Evolutionary conservation across 2,888 invertebrate genomes (phyloP), one percentile per base, ranked within the genome.

Genomic region (Ophion costatus): DNA sequence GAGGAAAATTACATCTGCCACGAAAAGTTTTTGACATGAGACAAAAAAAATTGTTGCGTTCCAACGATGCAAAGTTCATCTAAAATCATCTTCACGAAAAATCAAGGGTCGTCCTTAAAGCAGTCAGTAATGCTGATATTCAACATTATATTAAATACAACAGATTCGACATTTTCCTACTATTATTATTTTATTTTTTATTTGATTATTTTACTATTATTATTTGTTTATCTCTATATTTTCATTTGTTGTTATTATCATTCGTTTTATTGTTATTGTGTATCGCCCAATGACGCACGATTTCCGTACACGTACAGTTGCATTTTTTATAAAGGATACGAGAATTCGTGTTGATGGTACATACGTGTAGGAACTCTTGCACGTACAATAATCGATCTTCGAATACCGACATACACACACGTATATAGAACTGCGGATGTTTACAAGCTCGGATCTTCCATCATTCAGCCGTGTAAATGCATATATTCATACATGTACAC

Each of bases 401-500:
- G 45, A 45, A 45, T 7, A 45, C 6, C 6, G 29, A 17, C 20
- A 20, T 51, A 24, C 14, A 24, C 17, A 7, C 24, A 45, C 20
- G 33, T 38, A 45, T 14, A 2, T 6, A 7, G 20, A 69, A 6
- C 64, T 22, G 76, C 70, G 81, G 57, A 82, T 82, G 81, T 82
- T 76, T 82, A 70, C 64, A 42, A 51, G 7, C 33, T 70, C 10
- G 42, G 56, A 70, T 70, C 22, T 71, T 61, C 42, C 64, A 22
- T 69, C 64, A 51, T 20, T 17, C 51, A 33, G 20, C 11, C 63
- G 45, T 22, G 20, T 51, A 17, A 14, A 14, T 51, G 17, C 17
- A 51, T 51, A 51, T 51, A 17, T 17, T 38, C 9, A 38, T 38
- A 14, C 70, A 17, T 24, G 17, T 59, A 76, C 33, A 33, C 33